A percentile compares a stretch with the other conserved stretches of the same genome.
phyloP scores from a whole-genome alignment of 2,888 invertebrate genomes.

The Ramazzottius varieornatus region DNA sequence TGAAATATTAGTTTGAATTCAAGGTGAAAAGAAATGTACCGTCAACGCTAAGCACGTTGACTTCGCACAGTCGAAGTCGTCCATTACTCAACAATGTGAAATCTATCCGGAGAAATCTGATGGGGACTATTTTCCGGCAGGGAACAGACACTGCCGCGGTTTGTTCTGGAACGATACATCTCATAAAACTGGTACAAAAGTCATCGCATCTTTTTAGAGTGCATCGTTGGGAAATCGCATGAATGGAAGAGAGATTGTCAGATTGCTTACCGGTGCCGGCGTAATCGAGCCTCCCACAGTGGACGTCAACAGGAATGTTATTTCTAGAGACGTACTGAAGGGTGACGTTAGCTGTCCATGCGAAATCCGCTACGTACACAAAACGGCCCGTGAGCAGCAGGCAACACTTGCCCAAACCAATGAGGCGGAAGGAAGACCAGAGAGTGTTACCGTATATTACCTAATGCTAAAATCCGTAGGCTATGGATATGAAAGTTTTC shows the following conservation, averaged over 20 bases:
- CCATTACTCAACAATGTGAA: background rate
- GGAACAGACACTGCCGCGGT: background rate
- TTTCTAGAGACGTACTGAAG: background rate
- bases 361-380: background rate
- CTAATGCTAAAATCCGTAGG: background rate
- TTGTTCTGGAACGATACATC: background rate
- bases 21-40: too few species aligned
- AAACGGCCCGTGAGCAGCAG: background rate
- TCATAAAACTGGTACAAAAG: too few species aligned
- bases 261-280: background rate
- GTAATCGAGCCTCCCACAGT: background rate
- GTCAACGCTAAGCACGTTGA: background rate
- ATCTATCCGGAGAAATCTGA: background rate
- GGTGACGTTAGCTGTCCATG: background rate
- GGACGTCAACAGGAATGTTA: background rate
- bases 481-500: background rate
- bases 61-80: constrained; percentile 1
- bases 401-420: background rate
- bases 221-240: too few species aligned
- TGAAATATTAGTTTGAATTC: too few species aligned
- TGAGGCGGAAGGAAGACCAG: background rate
- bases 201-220: too few species aligned
- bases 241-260: too few species aligned
- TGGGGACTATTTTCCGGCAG: background rate
- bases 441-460: background rate